Base-by-base conservation (phyloP, 2,113 vertebrate genomes). In the Eonycteris spelaea region DNA sequence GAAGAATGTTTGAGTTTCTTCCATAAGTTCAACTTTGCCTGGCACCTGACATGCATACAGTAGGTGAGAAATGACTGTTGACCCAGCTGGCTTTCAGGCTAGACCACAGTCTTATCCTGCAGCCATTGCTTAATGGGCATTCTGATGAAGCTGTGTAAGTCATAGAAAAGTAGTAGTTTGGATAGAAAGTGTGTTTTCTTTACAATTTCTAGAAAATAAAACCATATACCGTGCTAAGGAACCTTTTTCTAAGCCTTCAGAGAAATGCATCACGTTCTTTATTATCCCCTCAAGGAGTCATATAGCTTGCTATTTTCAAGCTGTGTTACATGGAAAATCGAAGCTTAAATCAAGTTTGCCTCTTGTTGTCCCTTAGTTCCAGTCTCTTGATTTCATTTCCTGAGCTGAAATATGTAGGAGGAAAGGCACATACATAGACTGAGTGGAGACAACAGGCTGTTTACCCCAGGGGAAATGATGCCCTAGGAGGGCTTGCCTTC, bases 271-370 rank as follows among this genome's bases (percentile, higher is more conserved):
- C 82, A 71, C 5, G 0, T n/a, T 92, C 74, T 97, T 94, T 95
- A 94, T 89, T 95, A 97, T 87, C 86, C 74, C 86, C 83, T 91
- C 33, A 88, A 96, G 93, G 82, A 92, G 30, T 95, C 89, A 73
- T 30, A 89, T 6, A 79, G 73, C 68, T 94, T 75, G 80, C 82
- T 94, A n/a, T 84, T 96, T 94, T 96, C 95, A 97, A 97, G 83
- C 97, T 84, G 78, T 71, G 86, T 90, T 96, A 94, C 90, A 87
- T 30, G 73, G 95, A 80, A 95, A 97, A 95, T 95, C 10, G 16
- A 97, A 97, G 82, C 74, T 95, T 96, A 95, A 96, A 94, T 96
- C 93, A 86, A 86, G 84, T 95, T 96, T 96, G 57, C 90, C 40
- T 95, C 78, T 92, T 88, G 55, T 86, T 96, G 96, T 96, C 40